Percentiles rank a stretch among this genome's conserved stretches.
Evolutionary conservation across 2,797 vertebrate species (phyloP).

Genomic region (Melanogrammus aeglefinus): DNA sequence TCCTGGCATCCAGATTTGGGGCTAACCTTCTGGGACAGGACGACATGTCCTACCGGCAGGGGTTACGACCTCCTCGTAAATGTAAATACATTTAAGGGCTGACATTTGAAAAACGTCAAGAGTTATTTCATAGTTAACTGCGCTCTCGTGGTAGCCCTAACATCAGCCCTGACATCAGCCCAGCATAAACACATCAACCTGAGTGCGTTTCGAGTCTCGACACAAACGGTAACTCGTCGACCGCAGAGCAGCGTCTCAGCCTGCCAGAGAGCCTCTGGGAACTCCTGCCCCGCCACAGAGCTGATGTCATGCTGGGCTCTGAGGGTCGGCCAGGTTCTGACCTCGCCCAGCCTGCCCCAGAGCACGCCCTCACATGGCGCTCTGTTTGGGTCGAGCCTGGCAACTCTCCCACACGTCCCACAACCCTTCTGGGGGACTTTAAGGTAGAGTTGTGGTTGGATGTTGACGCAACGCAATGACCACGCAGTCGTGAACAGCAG

Average conservation of each 20-base stretch:
- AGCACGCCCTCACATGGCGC: neutral
- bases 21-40: neutral
- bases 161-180: too few relatives aligned
- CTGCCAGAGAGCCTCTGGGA: neutral
- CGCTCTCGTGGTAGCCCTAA: neutral
- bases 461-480: too few relatives aligned
- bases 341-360: neutral
- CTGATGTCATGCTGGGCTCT: neutral
- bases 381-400: neutral
- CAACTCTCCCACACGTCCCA: neutral
- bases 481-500: too few relatives aligned
- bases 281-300: neutral
- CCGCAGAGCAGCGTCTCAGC: neutral
- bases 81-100: neutral
- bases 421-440: neutral
- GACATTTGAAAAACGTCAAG: neutral
- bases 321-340: neutral
- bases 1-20: neutral
- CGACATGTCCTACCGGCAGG: neutral
- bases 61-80: neutral
- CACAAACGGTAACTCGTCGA: neutral
- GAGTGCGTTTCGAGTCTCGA: neutral
- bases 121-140: neutral
- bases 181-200: neutral
- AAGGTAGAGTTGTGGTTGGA: too few relatives aligned